phyloP scores from a whole-genome alignment of 1,140 invertebrate species.

The Phymorhynchus buccinoides region DNA sequence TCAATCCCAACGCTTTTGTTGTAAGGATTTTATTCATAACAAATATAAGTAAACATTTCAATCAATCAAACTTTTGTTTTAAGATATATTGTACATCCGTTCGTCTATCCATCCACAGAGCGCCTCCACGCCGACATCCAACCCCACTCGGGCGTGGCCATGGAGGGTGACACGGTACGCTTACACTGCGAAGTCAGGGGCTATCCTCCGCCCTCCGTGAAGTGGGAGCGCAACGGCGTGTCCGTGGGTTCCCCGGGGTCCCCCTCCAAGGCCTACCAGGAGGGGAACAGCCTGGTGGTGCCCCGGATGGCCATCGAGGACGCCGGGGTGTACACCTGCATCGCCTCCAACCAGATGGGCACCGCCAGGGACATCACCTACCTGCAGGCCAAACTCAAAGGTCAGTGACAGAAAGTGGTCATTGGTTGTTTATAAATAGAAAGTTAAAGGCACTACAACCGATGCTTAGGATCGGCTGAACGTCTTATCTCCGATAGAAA shows the following conservation, averaged over 20 bases:
- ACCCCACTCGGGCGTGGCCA: conserved; percentile 43
- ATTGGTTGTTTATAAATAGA: too few species aligned
- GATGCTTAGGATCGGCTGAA: too few species aligned
- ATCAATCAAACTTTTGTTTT: too few species aligned
- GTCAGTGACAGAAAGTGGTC: too few species aligned
- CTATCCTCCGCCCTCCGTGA: conserved; percentile 51
- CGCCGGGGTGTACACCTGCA: conserved; percentile 58
- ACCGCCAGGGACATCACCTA: conserved; percentile 49
- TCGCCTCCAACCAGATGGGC: conserved; percentile 47
- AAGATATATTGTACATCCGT: too few species aligned
- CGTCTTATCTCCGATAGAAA: too few species aligned
- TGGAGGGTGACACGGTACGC: conserved; percentile 56
- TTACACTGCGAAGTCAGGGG: conserved; percentile 55
- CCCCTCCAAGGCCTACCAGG: conserved; percentile 46
- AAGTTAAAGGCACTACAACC: too few species aligned
- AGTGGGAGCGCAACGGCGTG: conserved; percentile 57
- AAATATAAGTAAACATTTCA: too few species aligned
- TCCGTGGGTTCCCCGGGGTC: conserved; percentile 15
- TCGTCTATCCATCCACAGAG: conserved; percentile 43
- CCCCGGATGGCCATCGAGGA: conserved; percentile 53
- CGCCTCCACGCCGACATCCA: conserved; percentile 48
- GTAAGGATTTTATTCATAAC: too few species aligned
- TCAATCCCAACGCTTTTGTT: too few species aligned
- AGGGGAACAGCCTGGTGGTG: conserved; percentile 50
- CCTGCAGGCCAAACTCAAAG: conserved; percentile 41